A percentile compares a stretch with the other conserved stretches of the same genome.
These are phyloP conservation scores for Pinctada fucata DNA, from an alignment of 2,888 invertebrate genomes.

Conservation along the genomic window DNA sequence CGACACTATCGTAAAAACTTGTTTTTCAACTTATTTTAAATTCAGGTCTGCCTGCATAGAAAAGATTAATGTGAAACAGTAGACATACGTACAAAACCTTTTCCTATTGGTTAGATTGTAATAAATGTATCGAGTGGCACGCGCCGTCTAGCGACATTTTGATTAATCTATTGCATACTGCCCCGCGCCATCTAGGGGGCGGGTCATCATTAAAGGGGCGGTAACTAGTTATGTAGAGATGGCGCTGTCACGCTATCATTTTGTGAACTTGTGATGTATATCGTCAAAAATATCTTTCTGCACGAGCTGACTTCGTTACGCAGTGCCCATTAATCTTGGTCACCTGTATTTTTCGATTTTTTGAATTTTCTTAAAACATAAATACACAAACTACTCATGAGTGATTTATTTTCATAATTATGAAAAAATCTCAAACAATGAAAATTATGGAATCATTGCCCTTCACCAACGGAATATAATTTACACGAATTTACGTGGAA, in stretches of 20 bases:
- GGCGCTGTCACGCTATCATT: not conserved
- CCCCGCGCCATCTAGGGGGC: not conserved
- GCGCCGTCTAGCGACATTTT: conserved; percentile 23
- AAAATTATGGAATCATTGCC: no score
- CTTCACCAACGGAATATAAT: no score
- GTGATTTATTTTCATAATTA: no score
- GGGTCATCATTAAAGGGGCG: conserved; percentile 8
- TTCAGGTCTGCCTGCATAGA: not conserved
- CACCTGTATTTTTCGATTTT: not conserved
- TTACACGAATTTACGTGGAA: no score
- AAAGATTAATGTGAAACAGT: conserved; percentile 3
- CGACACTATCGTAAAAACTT: conserved; percentile 2
- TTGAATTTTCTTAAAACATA: no score
- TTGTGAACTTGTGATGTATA: not conserved
- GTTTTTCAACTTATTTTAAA: conserved; percentile 3
- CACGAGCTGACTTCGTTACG: conserved; percentile 6
- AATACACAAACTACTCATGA: no score
- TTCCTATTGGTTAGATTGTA: conserved; percentile 19
- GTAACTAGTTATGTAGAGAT: not conserved
- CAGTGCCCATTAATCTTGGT: not conserved
- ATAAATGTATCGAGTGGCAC: conserved; percentile 18
- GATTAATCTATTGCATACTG: not conserved
- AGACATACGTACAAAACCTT: not conserved
- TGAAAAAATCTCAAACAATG: no score
- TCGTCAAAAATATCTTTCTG: conserved; percentile 17